phyloP scores from a whole-genome alignment of 2,113 vertebrate genomes.

The Illadopsis cleaveri region DNA sequence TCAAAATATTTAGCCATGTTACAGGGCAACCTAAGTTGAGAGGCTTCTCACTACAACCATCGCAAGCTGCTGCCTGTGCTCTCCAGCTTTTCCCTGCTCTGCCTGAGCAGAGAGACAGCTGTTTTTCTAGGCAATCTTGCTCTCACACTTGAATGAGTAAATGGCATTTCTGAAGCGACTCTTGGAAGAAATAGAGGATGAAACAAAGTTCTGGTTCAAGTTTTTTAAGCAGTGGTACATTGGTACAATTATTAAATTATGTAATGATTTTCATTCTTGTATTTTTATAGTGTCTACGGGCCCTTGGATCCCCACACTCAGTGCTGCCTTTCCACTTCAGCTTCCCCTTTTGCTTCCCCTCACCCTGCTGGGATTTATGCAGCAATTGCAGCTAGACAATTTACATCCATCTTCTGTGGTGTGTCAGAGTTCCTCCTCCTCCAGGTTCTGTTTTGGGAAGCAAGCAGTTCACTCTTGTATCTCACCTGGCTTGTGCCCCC shows the following conservation, averaged over 20 bases:
- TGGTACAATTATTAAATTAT: neutral
- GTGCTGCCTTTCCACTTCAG: neutral
- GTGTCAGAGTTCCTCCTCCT: neutral
- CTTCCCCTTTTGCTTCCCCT: neutral
- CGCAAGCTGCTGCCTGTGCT: neutral
- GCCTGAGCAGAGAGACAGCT: neutral
- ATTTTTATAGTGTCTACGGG: neutral
- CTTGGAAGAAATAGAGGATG: neutral
- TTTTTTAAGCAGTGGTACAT: neutral
- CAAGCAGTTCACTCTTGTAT: neutral
- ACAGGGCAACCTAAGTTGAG: neutral
- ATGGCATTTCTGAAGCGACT: neutral
- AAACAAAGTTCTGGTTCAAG: neutral
- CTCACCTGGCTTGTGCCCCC: constrained; percentile 89
- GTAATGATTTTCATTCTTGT: fast-evolving
- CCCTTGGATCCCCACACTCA: too few species aligned
- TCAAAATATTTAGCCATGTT: neutral
- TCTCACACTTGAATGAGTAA: neutral
- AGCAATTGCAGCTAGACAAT: neutral
- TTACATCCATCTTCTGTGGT: neutral
- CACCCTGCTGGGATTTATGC: neutral
- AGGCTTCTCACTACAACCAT: fast-evolving
- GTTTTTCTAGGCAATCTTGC: neutral
- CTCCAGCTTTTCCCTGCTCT: neutral
- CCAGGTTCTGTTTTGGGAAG: neutral